phyloP scores from a whole-genome alignment of 1,140 invertebrate genomes.

The Bradysia coprophila region DNA sequence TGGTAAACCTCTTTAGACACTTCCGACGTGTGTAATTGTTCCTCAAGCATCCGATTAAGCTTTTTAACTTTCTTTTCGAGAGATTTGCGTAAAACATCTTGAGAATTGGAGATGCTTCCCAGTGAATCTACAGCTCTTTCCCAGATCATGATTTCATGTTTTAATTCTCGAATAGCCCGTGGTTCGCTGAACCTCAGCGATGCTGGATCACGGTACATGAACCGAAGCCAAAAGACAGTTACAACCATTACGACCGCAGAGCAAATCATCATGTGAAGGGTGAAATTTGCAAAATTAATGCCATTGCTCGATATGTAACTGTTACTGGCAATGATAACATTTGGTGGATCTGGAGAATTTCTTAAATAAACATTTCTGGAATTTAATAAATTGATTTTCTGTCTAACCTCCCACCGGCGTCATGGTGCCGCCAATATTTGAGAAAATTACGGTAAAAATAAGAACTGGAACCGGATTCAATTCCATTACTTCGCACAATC shows the following conservation, averaged over 20 bases:
- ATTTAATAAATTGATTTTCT: background rate
- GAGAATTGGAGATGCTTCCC: slow-evolving; percentile 3
- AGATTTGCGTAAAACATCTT: slow-evolving; percentile 2
- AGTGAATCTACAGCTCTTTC: slow-evolving; percentile 5
- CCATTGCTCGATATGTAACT: slow-evolving; percentile 18
- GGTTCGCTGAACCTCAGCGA: background rate
- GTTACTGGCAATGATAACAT: slow-evolving; percentile 47
- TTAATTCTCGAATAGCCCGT: slow-evolving; percentile 3
- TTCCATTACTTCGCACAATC: slow-evolving; percentile 68
- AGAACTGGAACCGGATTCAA: slow-evolving; percentile 60
- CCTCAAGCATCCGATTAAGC: slow-evolving; percentile 1
- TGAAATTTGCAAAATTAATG: slow-evolving; percentile 57
- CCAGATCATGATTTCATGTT: slow-evolving; percentile 2
- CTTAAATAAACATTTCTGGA: background rate
- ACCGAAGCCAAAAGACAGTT: slow-evolving; percentile 45
- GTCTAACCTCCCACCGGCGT: slow-evolving; percentile 49
- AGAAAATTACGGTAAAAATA: slow-evolving; percentile 48
- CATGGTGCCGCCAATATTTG: slow-evolving; percentile 64
- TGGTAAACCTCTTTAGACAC: slow-evolving; percentile 45
- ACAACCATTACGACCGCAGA: slow-evolving; percentile 41
- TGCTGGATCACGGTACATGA: slow-evolving; percentile 33
- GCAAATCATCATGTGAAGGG: slow-evolving; percentile 52
- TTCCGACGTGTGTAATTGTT: background rate
- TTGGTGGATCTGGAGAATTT: slow-evolving; percentile 60
- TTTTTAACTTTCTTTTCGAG: background rate